Conservation (phyloP, 2,888 invertebrate species). For the Polydrusus tereticollis region DNA sequence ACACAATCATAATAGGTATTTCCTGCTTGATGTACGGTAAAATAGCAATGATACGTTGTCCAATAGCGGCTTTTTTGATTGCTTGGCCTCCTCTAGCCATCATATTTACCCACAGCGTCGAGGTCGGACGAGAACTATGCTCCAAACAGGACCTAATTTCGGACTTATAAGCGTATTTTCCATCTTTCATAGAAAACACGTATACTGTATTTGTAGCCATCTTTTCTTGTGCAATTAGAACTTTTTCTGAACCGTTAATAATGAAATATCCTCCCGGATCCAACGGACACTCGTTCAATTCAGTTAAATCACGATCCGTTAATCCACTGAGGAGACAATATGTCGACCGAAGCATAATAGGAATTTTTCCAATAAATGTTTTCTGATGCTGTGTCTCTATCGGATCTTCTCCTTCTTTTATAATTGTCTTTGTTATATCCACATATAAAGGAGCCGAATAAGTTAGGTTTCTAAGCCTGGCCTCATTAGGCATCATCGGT, state of each 20-base stretch:
- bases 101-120: slow-evolving; percentile 99
- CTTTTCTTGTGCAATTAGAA: slow-evolving; percentile 99
- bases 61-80: slow-evolving; percentile 98
- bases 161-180: slow-evolving; percentile 98
- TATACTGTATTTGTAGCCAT: slow-evolving; percentile 99
- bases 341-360: slow-evolving; percentile 98
- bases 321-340: slow-evolving; percentile 95
- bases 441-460: slow-evolving; percentile 99
- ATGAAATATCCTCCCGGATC: slow-evolving; percentile 99
- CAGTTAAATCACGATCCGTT: slow-evolving; percentile 98
- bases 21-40: slow-evolving; percentile 99
- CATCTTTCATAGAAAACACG: slow-evolving; percentile 99
- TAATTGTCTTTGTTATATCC: slow-evolving; percentile 97
- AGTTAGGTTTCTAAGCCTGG: slow-evolving; percentile 94
- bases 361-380: slow-evolving; percentile 91
- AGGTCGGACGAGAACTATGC: slow-evolving; percentile 94
- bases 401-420: slow-evolving; percentile 91
- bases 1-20: slow-evolving; percentile 99
- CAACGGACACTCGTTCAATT: slow-evolving; percentile 98
- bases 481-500: slow-evolving; percentile 99
- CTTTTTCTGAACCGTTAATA: slow-evolving; percentile 95
- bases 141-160: slow-evolving; percentile 95
- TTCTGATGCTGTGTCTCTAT: slow-evolving; percentile 86
- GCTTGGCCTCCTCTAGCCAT: slow-evolving; percentile 99
- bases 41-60: slow-evolving; percentile 97